Percentiles rank a stretch among this genome's conserved stretches.
Conservation (phyloP, 2,888 invertebrate species). For the Phyllotreta striolata region DNA sequence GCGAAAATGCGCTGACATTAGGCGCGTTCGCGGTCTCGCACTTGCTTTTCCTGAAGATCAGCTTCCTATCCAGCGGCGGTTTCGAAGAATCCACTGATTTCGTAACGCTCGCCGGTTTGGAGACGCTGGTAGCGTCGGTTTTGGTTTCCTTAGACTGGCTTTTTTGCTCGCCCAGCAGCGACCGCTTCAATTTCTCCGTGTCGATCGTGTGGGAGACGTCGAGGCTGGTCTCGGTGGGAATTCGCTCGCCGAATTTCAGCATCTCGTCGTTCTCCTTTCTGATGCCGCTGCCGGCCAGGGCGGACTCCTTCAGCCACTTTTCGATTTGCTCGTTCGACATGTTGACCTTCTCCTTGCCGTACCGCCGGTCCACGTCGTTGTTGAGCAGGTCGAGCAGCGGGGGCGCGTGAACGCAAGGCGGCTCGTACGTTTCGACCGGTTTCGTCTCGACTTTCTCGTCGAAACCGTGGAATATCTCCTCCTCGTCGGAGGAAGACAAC, state of each 20-base stretch:
- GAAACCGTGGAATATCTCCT: conserved; percentile 60
- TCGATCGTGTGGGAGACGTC: conserved; percentile 46
- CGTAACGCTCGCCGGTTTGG: conserved; percentile 12
- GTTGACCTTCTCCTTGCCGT: conserved; percentile 69
- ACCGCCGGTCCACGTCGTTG: conserved; percentile 59
- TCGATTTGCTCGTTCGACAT: conserved; percentile 76
- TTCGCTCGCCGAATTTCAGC: conserved; percentile 57
- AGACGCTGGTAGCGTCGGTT: conserved; percentile 9
- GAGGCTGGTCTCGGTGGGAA: conserved; percentile 52
- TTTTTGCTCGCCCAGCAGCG: conserved; percentile 31
- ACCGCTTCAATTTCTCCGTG: conserved; percentile 46
- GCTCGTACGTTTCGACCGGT: conserved; percentile 25
- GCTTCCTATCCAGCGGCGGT: conserved; percentile 61
- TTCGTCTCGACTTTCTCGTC: conserved; percentile 43
- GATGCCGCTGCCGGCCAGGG: conserved; percentile 56
- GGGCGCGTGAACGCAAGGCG: conserved; percentile 32
- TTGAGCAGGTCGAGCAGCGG: conserved; percentile 57
- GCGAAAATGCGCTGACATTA: conserved; percentile 70
- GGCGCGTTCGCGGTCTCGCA: conserved; percentile 54
- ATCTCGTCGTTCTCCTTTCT: conserved; percentile 57
- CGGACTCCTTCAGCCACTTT: conserved; percentile 66
- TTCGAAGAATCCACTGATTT: conserved; percentile 20
- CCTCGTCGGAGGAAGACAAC: conserved; percentile 63
- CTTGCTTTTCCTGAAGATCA: conserved; percentile 68
- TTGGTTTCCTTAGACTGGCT: background rate